phyloP scores from a whole-genome alignment of 2,113 vertebrate species.

The Chelonoidis abingdonii region DNA sequence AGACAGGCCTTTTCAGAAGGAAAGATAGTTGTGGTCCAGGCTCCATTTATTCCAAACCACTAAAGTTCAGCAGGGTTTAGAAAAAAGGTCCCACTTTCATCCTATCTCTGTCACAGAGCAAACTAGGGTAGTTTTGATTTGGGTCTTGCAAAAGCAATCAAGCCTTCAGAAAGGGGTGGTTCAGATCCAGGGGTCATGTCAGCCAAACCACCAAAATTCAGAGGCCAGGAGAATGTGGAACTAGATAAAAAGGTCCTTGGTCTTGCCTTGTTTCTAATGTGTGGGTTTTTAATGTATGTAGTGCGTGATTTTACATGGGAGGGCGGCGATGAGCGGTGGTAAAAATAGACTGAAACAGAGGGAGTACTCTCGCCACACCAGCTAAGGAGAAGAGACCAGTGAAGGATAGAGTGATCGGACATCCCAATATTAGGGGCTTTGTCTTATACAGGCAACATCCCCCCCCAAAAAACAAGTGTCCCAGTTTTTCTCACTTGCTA shows the following conservation, averaged over 20 bases:
- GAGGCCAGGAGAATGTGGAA: neutral
- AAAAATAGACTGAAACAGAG: neutral
- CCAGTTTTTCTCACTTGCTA: neutral
- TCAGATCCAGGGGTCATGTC: neutral
- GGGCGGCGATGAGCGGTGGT: neutral
- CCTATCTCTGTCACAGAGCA: neutral
- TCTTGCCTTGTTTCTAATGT: neutral
- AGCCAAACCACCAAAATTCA: neutral
- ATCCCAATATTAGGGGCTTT: neutral
- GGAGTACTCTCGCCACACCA: neutral
- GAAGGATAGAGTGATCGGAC: neutral
- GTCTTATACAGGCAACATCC: neutral
- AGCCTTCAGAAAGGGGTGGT: neutral
- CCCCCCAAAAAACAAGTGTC: neutral
- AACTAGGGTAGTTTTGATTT: neutral
- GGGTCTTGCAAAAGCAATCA: neutral
- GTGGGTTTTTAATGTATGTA: fast-evolving
- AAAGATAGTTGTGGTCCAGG: neutral
- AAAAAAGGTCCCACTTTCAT: neutral
- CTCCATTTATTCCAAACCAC: neutral
- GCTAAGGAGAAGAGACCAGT: neutral
- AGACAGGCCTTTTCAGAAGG: neutral
- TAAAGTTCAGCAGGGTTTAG: neutral
- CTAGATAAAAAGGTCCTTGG: neutral
- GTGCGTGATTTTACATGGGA: neutral